Evolutionary conservation across 2,797 vertebrate genomes (phyloP).

Genomic region (Sardinella longiceps): DNA sequence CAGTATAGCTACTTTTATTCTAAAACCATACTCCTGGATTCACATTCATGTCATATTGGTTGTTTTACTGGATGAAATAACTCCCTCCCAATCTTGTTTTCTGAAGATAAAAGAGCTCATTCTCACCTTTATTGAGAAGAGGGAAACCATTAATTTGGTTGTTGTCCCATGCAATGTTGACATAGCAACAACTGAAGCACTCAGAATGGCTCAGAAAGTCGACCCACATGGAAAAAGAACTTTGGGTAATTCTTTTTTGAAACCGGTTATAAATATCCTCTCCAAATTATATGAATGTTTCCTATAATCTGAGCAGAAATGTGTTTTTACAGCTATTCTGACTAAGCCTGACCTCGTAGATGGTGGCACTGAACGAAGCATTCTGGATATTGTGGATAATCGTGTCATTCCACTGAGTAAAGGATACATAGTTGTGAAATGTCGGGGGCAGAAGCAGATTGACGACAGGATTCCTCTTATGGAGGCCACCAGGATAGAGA

Average conservation of each 20-base stretch:
- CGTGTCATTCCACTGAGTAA: slow-evolving; percentile 70
- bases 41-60: too few relatives aligned
- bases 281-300: not conserved
- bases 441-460: too few relatives aligned
- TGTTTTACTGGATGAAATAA: not conserved
- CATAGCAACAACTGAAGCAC: too few relatives aligned
- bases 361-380: slow-evolving; percentile 66
- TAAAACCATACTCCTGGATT: too few relatives aligned
- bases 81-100: not conserved
- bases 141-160: slow-evolving; percentile 77
- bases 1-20: too few relatives aligned
- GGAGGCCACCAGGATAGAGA: slow-evolving; percentile 65
- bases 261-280: too few relatives aligned
- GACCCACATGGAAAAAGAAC: too few relatives aligned
- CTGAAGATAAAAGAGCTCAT: slow-evolving; percentile 77
- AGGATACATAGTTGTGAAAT: slow-evolving; percentile 81
- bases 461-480: slow-evolving; percentile 61
- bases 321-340: slow-evolving; percentile 63
- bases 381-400: slow-evolving; percentile 69
- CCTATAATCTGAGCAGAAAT: not conserved
- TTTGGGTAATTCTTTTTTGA: too few relatives aligned
- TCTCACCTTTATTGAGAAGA: slow-evolving; percentile 64
- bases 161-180: slow-evolving; percentile 80
- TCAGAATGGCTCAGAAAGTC: too few relatives aligned
- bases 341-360: slow-evolving; percentile 82